Percentiles rank a stretch among this genome's conserved stretches.
These are phyloP conservation scores for Bettongia penicillata DNA, from an alignment of 2,113 vertebrate genomes.

Conservation along the genomic window DNA sequence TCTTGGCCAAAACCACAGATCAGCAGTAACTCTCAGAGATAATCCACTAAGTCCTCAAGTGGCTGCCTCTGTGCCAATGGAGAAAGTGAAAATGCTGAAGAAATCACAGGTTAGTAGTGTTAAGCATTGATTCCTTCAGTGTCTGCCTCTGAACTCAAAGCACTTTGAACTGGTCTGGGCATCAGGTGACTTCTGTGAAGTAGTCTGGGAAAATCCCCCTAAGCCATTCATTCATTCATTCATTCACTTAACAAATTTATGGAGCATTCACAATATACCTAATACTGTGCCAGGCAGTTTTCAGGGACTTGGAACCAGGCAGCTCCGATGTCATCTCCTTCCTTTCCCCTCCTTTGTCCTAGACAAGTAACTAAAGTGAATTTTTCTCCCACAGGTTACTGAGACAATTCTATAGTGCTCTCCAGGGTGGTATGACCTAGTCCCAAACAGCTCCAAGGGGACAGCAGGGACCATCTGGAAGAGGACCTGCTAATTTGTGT, in stretches of 20 bases:
- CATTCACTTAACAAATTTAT: neutral
- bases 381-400: neutral
- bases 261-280: neutral
- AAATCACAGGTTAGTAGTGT: neutral
- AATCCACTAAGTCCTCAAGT: neutral
- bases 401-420: neutral
- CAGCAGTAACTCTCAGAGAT: neutral
- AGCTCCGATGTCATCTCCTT: neutral
- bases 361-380: neutral
- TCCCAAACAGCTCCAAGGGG: neutral
- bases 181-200: neutral
- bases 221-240: neutral
- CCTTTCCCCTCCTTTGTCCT: neutral
- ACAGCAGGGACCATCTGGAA: neutral
- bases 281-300: neutral
- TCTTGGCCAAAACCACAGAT: neutral
- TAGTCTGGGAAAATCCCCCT: neutral
- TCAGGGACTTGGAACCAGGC: neutral
- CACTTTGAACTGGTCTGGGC: neutral
- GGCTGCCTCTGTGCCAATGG: neutral
- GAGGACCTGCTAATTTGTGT: neutral
- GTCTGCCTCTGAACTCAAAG: neutral
- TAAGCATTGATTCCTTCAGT: too few species aligned
- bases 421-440: neutral
- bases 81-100: neutral